These are phyloP conservation scores for Chlorospingus semifuscus DNA, from an alignment of 2,797 vertebrate genomes.

Conservation along the genomic window DNA sequence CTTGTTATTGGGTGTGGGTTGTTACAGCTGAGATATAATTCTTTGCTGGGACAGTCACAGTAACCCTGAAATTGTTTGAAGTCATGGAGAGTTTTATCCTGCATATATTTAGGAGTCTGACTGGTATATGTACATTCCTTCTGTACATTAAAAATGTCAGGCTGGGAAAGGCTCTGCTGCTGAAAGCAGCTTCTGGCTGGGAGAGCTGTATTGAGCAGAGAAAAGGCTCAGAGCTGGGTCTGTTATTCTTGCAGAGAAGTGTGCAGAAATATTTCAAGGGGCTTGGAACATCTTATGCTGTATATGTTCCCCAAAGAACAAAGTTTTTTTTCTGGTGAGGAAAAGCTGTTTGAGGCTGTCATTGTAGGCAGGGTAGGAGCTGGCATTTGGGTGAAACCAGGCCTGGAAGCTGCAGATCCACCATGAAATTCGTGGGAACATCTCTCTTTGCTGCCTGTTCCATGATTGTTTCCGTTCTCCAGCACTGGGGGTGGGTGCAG, in stretches of 20 bases:
- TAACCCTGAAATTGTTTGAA: background rate
- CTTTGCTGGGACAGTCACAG: background rate
- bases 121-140: background rate
- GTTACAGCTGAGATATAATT: background rate
- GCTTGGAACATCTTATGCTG: background rate
- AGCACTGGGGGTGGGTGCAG: background rate
- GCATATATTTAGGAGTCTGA: background rate
- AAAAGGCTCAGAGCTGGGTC: background rate
- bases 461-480: fast-evolving
- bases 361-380: background rate
- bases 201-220: background rate
- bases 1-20: background rate
- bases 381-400: background rate
- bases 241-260: background rate
- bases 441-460: background rate
- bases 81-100: background rate
- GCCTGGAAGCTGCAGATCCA: background rate
- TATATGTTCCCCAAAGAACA: background rate
- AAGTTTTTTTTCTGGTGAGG: background rate
- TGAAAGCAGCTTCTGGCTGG: background rate
- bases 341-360: background rate
- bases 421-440: background rate
- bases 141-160: background rate
- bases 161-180: background rate
- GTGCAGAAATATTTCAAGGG: background rate